Base-by-base conservation (phyloP, 92 coral and sea anemone genomes). In the Anthopleura xanthogrammica region DNA sequence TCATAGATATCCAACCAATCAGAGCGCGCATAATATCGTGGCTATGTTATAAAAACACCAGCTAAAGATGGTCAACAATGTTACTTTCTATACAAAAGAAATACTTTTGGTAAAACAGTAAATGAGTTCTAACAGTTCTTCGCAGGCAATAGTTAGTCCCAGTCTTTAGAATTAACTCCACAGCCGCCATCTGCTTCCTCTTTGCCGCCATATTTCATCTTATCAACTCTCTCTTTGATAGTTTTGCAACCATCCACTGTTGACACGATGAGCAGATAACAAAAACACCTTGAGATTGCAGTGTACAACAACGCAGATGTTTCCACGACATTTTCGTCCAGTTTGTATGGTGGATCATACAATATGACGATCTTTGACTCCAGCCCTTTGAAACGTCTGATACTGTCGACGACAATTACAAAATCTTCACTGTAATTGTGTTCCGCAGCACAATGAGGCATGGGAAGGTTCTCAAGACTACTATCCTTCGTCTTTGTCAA, bases 301-400 rank as follows among this genome's bases (percentile, higher is more conserved):
- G 83, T 80, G 87, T 91, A 91, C n/a, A 91, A 71, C 23, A 88
- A 57, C 46, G 89, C 91, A 0, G 50, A 14, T 58, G 64, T 58
- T 16, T 16, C n/a, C 64, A 58, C 4, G 19, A 2, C 9, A 46
- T 3, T 46, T 46, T 84, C 17, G 19, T 29, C 4, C 14, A 55
- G 78, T 14, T 77, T 4, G 71, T 62, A 62, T 7, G 72, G 72
- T 64, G 72, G 91, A 75, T 82, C 90, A 66, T 62, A 88, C 23
- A 91, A 41, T 46, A 91, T 75, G 20, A 91, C 88, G 4, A 91
- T 89, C 48, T 91, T 91, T 0, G 89, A 82, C 43, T 91, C 94
- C 12, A 91, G 41, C 12, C 94, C 94, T 70, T 91, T 91, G 17
- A 91, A 91, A 0, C 94, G 79, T 54, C 91, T 52, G 7, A 88